Evolutionary conservation across 2,797 vertebrate species (phyloP).

Genomic region (Malacoraja senta): DNA sequence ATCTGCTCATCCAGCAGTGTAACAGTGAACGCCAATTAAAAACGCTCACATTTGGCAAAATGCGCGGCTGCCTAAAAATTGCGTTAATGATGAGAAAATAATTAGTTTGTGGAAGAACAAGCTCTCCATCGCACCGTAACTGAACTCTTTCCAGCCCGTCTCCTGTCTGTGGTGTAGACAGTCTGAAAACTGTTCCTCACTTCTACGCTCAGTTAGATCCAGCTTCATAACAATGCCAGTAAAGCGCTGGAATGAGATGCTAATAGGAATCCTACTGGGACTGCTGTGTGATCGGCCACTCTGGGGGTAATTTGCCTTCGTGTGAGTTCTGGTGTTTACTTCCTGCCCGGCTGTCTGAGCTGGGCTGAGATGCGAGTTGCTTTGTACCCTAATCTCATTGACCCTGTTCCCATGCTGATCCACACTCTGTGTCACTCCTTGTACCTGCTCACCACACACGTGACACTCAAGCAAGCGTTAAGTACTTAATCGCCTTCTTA

Average conservation of each 20-base stretch:
- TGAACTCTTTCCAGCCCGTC: not conserved
- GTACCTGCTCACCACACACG: constrained; percentile 21
- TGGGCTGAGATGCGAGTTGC: constrained; percentile 27
- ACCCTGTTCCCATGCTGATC: constrained; percentile 31
- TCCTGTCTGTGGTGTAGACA: not conserved
- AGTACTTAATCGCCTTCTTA: constrained; percentile 34
- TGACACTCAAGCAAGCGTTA: constrained; percentile 27
- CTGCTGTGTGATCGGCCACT: not conserved
- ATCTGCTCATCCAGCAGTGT: not conserved
- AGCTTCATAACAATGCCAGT: not conserved
- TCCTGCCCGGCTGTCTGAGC: not conserved
- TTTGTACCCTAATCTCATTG: constrained; percentile 38
- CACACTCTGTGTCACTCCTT: constrained; percentile 20
- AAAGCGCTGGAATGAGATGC: not conserved
- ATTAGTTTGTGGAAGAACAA: not conserved
- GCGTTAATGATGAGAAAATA: not conserved
- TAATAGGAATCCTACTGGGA: not conserved
- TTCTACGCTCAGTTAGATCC: not conserved
- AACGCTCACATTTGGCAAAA: not conserved
- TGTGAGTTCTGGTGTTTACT: constrained; percentile 27
- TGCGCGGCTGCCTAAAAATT: not conserved
- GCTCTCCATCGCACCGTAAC: not conserved
- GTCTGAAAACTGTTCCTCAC: not conserved
- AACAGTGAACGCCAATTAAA: not conserved
- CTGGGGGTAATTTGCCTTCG: not conserved